Conservation (phyloP, 64 coral and sea anemone species). For the Cladopsammia gracilis region DNA sequence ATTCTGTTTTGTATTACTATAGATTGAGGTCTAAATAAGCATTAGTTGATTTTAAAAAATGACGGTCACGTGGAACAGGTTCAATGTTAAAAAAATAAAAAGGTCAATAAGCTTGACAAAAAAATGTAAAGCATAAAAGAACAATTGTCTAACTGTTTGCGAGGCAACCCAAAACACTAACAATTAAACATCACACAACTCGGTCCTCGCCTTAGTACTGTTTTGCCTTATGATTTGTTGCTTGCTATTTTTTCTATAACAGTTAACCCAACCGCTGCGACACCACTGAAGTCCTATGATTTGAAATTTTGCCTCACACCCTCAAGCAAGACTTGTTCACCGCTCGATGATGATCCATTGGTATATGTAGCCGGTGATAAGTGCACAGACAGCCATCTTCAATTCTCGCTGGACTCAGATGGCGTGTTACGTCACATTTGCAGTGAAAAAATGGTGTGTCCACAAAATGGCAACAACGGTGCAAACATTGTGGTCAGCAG, state of each 20-base stretch:
- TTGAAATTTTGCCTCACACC: slow-evolving; percentile 74
- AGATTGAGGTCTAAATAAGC: too few relatives aligned
- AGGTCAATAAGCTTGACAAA: too few relatives aligned
- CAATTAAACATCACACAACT: too few relatives aligned
- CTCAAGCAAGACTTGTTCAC: slow-evolving; percentile 4
- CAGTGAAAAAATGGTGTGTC: slow-evolving; percentile 80
- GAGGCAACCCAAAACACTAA: too few relatives aligned
- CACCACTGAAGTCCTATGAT: slow-evolving; percentile 57
- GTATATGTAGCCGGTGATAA: slow-evolving; percentile 53
- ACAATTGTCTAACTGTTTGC: too few relatives aligned
- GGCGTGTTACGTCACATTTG: slow-evolving; percentile 76
- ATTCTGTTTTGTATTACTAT: too few relatives aligned
- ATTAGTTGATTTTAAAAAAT: too few relatives aligned
- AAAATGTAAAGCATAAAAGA: too few relatives aligned
- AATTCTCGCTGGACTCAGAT: slow-evolving; percentile 67
- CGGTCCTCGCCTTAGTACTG: too few relatives aligned
- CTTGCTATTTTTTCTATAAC: background rate
- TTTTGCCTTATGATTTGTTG: too few relatives aligned
- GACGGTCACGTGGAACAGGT: too few relatives aligned
- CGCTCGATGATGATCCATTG: slow-evolving; percentile 18
- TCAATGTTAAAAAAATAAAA: too few relatives aligned
- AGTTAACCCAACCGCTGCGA: slow-evolving; percentile 69
- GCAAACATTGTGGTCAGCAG: slow-evolving; percentile 73
- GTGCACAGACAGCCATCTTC: slow-evolving; percentile 61
- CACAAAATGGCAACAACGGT: slow-evolving; percentile 54